Evolutionary conservation across 2,888 invertebrate genomes (phyloP).

Genomic region (Itoplectis maculator): DNA sequence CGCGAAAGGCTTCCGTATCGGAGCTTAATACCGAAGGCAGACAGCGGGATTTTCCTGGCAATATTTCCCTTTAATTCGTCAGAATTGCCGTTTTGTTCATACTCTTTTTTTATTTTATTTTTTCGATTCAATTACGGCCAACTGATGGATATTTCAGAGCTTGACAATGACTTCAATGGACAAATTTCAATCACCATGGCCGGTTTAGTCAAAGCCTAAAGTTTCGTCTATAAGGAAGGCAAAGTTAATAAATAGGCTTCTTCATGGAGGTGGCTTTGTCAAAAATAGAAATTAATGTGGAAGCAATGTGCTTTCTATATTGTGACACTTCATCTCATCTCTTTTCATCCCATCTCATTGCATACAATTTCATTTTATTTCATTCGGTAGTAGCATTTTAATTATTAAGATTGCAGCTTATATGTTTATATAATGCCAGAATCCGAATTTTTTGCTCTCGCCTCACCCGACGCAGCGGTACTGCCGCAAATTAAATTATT

Average conservation of each 20-base stretch:
- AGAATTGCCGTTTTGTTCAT: neutral
- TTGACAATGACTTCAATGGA: neutral
- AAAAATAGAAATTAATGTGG: too few species aligned
- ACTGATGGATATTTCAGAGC: neutral
- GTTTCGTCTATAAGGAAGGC: neutral
- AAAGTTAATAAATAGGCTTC: neutral
- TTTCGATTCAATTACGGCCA: neutral
- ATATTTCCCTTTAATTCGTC: slow-evolving; percentile 17
- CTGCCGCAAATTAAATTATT: neutral
- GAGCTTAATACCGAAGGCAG: slow-evolving; percentile 13
- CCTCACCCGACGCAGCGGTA: neutral
- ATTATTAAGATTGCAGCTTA: neutral
- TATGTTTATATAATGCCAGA: neutral
- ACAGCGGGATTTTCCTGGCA: too few species aligned
- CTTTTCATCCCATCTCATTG: too few species aligned
- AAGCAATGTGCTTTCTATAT: too few species aligned
- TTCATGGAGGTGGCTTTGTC: too few species aligned
- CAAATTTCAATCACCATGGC: neutral
- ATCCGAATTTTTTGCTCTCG: neutral
- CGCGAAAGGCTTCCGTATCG: slow-evolving; percentile 22
- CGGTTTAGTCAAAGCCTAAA: neutral
- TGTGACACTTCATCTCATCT: too few species aligned
- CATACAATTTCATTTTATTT: too few species aligned
- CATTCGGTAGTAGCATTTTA: too few species aligned
- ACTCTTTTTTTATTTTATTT: neutral